Percentiles rank a stretch among this genome's conserved stretches.
These are phyloP conservation scores for Pygocentrus nattereri DNA, from an alignment of 2,797 vertebrate genomes.

Conservation along the genomic window DNA sequence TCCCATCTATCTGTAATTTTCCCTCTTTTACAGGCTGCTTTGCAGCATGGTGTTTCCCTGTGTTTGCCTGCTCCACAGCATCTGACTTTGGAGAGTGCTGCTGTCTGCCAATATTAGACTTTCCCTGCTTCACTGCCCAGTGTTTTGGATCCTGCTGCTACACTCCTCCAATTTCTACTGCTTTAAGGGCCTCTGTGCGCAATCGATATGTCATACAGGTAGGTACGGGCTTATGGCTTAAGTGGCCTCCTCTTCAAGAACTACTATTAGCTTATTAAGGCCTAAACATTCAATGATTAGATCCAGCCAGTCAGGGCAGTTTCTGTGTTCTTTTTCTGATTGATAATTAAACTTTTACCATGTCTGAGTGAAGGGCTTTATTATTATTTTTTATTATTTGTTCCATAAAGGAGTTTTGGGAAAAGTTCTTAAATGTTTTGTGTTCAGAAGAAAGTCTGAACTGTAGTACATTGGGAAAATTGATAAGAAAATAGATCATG, in stretches of 20 bases:
- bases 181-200: constrained; percentile 41
- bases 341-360: too few species aligned
- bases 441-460: too few species aligned
- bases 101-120: constrained; percentile 64
- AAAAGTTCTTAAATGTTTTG: too few species aligned
- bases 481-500: too few species aligned
- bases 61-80: constrained; percentile 48
- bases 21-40: constrained; percentile 40
- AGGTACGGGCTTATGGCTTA: neutral
- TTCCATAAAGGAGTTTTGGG: too few species aligned
- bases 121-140: neutral
- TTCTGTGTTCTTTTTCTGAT: too few species aligned
- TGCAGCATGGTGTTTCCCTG: constrained; percentile 42
- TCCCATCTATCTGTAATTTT: neutral
- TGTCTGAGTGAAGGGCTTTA: too few species aligned
- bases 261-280: too few species aligned
- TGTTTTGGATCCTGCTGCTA: neutral
- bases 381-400: too few species aligned
- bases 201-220: constrained; percentile 47
- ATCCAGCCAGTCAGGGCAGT: too few species aligned
- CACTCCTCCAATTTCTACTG: constrained; percentile 33
- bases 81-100: constrained; percentile 48
- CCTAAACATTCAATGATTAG: too few species aligned
- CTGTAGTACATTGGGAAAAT: too few species aligned
- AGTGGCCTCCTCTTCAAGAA: neutral